These are phyloP conservation scores for Camponotus fellah DNA, from an alignment of 2,888 invertebrate genomes.

Conservation along the genomic window DNA sequence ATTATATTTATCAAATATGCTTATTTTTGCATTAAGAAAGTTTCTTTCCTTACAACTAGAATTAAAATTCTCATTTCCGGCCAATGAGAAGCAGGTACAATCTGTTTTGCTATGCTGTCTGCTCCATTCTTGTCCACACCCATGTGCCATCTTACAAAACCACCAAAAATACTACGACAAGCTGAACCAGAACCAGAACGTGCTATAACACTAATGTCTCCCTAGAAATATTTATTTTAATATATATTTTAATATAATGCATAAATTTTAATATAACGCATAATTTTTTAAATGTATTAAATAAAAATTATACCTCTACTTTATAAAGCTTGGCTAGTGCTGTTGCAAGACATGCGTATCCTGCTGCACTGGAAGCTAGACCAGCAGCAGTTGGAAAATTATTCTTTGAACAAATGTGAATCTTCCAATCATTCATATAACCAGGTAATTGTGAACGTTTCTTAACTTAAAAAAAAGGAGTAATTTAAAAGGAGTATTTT, in stretches of 20 bases:
- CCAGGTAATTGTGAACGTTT: constrained; percentile 84
- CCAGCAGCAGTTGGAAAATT: constrained; percentile 99
- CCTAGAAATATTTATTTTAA: constrained; percentile 81
- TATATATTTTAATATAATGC: not conserved
- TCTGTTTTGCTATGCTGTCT: constrained; percentile 92
- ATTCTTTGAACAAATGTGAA: constrained; percentile 95
- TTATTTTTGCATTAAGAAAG: not conserved
- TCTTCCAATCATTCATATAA: constrained; percentile 89
- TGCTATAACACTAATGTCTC: constrained; percentile 92
- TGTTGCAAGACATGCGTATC: constrained; percentile 94
- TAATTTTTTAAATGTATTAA: constrained; percentile 2
- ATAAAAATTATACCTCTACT: constrained; percentile 87
- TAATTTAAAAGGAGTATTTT: no score
- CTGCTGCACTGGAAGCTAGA: constrained; percentile 98
- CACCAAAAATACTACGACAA: constrained; percentile 97
- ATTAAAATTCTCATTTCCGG: constrained; percentile 96
- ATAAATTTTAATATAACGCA: not conserved
- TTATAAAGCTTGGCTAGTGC: constrained; percentile 93
- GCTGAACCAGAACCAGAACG: constrained; percentile 98
- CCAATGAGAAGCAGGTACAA: constrained; percentile 94
- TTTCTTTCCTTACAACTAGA: constrained; percentile 90
- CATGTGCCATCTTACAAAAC: constrained; percentile 97
- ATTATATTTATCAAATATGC: not conserved
- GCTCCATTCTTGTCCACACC: constrained; percentile 89
- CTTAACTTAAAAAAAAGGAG: constrained; percentile 85